Evolutionary conservation across 2,797 vertebrate genomes (phyloP).

Genomic region (Trichosurus vulpecula): DNA sequence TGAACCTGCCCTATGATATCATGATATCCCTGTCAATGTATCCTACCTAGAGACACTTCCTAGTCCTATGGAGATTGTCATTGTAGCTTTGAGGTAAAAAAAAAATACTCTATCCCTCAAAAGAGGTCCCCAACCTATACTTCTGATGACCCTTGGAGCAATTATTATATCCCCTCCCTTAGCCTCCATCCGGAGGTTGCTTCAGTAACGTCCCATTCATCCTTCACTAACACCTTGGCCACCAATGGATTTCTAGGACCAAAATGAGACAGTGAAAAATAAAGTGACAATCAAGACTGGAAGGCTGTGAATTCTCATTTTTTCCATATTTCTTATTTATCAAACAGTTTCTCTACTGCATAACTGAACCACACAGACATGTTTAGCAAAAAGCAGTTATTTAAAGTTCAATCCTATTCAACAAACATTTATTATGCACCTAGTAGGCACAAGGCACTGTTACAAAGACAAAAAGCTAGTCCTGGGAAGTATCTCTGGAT

Average conservation of each 20-base stretch:
- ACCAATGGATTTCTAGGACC: neutral
- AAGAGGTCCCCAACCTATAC: neutral
- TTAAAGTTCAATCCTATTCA: neutral
- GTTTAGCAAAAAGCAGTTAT: neutral
- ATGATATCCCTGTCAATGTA: neutral
- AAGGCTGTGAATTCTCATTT: neutral
- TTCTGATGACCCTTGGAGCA: neutral
- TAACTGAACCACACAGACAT: neutral
- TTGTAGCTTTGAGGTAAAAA: neutral
- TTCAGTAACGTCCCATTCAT: neutral
- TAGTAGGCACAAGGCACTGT: neutral
- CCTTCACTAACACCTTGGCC: neutral
- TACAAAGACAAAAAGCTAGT: neutral
- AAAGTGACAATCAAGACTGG: neutral
- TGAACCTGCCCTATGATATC: neutral
- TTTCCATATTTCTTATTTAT: neutral
- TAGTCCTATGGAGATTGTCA: constrained; percentile 16
- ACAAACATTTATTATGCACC: neutral
- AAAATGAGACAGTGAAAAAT: neutral
- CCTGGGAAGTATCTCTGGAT: neutral
- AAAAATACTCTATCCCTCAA: neutral
- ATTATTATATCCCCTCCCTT: neutral
- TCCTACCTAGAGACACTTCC: neutral
- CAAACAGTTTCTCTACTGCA: neutral
- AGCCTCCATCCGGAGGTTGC: neutral